A percentile compares a stretch with the other conserved stretches of the same genome.
These are phyloP conservation scores for Plecturocebus donacophilus DNA, from an alignment of 2,113 vertebrate genomes.

Conservation along the genomic window DNA sequence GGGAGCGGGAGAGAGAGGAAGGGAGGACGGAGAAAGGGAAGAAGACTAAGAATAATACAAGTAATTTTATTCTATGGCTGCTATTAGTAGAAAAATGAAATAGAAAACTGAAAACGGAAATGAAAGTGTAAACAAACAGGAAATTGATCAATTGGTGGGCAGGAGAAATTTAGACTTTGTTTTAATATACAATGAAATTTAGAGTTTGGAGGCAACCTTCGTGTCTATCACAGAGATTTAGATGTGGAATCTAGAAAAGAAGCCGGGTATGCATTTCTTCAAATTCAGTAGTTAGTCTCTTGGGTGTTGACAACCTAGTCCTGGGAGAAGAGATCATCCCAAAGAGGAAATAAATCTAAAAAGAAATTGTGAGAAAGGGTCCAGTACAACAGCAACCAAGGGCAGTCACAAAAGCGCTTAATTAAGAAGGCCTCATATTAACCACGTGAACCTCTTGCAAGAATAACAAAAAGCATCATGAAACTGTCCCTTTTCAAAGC, in stretches of 20 bases:
- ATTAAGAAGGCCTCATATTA: neutral
- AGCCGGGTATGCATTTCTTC: too few species aligned
- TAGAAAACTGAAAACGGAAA: neutral
- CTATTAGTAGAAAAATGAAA: neutral
- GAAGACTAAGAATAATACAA: neutral
- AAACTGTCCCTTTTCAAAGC: neutral
- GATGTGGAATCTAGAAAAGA: neutral
- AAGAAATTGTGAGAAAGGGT: neutral
- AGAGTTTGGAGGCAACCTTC: neutral
- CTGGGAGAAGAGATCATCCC: neutral
- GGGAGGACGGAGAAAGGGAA: neutral
- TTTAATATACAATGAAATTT: neutral
- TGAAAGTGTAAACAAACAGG: neutral
- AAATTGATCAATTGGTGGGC: neutral
- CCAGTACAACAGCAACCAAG: neutral
- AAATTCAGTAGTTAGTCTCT: neutral
- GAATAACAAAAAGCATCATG: neutral
- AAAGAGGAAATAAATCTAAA: neutral
- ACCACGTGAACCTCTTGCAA: neutral
- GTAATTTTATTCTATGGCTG: neutral
- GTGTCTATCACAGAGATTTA: neutral
- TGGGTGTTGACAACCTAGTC: neutral
- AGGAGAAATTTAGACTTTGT: neutral
- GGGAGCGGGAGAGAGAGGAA: neutral
- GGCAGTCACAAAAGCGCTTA: neutral